A percentile compares a stretch with the other conserved stretches of the same genome.
These are phyloP conservation scores for Ochropacha duplaris DNA, from an alignment of 2,888 invertebrate genomes.

Conservation along the genomic window DNA sequence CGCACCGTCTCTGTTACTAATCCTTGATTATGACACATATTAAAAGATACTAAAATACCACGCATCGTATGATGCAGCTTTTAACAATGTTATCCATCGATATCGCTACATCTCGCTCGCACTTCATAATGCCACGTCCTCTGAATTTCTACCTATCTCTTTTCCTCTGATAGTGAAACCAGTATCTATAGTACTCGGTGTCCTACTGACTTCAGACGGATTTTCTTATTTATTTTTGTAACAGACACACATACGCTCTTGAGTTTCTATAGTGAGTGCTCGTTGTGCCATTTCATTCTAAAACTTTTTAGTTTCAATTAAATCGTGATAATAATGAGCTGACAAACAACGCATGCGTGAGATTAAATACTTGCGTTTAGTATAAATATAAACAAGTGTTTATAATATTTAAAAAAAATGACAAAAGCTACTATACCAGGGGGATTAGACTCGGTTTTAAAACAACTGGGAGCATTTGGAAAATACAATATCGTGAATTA, in stretches of 20 bases:
- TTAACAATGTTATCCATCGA: neutral
- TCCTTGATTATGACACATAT: neutral
- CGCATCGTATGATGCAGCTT: neutral
- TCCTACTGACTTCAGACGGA: constrained; percentile 24
- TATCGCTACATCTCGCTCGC: neutral
- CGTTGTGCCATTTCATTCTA: constrained; percentile 8
- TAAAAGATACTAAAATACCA: neutral
- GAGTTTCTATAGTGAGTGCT: constrained; percentile 17
- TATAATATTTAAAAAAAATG: constrained; percentile 42
- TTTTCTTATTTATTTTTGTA: constrained; percentile 39
- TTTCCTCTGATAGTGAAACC: neutral
- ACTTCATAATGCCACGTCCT: neutral
- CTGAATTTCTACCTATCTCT: neutral
- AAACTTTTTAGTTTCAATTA: neutral
- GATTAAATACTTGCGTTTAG: constrained; percentile 9
- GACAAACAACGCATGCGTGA: constrained; percentile 24
- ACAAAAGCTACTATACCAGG: constrained; percentile 37
- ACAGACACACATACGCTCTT: constrained; percentile 23
- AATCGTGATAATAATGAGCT: constrained; percentile 1
- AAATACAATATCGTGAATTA: constrained; percentile 71
- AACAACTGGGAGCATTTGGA: constrained; percentile 69
- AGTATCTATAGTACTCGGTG: constrained; percentile 6
- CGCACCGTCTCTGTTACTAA: neutral
- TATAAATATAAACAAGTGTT: constrained; percentile 15
- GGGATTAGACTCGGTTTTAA: constrained; percentile 61